A percentile compares a stretch with the other conserved stretches of the same genome.
These are phyloP conservation scores for Cyanocitta stelleri DNA, from an alignment of 2,113 vertebrate species.

Conservation along the genomic window DNA sequence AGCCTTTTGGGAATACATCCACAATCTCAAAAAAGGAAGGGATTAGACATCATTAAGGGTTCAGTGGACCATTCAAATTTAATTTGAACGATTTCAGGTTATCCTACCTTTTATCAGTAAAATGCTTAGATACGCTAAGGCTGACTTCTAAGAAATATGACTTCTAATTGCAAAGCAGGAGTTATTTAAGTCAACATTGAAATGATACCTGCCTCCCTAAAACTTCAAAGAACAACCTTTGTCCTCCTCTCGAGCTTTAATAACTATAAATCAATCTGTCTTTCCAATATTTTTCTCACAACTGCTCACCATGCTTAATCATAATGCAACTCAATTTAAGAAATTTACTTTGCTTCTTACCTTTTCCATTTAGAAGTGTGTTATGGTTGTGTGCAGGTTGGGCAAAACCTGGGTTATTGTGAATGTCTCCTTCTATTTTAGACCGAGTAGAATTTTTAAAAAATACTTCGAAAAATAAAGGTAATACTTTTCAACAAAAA, in stretches of 20 bases:
- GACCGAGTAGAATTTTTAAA: not conserved
- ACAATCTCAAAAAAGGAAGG: not conserved
- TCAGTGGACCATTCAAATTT: slow-evolving; percentile 26
- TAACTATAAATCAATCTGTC: slow-evolving; percentile 4
- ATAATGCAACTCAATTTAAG: not conserved
- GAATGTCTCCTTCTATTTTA: not conserved
- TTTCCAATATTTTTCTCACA: not conserved
- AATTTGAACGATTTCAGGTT: slow-evolving; percentile 26
- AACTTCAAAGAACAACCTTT: slow-evolving; percentile 53
- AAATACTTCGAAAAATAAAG: not conserved
- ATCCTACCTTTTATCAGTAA: not conserved
- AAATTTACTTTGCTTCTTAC: not conserved
- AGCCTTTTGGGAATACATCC: not conserved
- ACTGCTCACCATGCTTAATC: slow-evolving; percentile 15
- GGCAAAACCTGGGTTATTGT: not conserved
- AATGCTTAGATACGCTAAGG: not conserved
- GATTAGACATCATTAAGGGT: slow-evolving; percentile 7
- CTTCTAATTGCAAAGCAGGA: not conserved
- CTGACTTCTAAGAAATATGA: not conserved
- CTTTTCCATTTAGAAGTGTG: not conserved
- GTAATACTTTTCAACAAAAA: not conserved
- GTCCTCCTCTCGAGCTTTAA: not conserved
- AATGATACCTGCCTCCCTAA: not conserved
- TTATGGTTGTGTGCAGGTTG: not conserved
- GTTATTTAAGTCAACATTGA: not conserved